Evolutionary conservation across 2,113 vertebrate genomes (phyloP), one percentile per base, ranked within the genome.

Genomic region (Plestiodon gilberti): DNA sequence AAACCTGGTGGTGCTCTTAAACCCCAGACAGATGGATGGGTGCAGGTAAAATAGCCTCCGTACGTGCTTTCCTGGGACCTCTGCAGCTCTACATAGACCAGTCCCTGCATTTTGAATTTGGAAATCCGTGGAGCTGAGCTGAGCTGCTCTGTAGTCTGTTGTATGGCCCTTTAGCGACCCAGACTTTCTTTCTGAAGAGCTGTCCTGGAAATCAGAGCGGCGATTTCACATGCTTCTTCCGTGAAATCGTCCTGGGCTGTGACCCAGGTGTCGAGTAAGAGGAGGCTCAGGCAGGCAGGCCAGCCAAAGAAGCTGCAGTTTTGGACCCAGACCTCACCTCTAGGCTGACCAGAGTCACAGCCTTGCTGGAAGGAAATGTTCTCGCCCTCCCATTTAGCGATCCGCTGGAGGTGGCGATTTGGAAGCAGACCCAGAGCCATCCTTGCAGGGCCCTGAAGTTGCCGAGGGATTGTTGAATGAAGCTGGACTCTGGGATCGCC

Each of bases 121-220:
- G 48, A 62, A 52, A 76, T 76, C 5, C 64, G 48, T 89, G 40
- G 35, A 64, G 70, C 15, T 76, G 38, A 28, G 28, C 69, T 65
- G 77, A 91, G 90, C 73, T 84, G 91, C 76, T 69, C 81, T 83
- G 85, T 55, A 18, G 86, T 69, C 81, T 83, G 85, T 55, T 28
- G 86, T 52, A 79, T 86, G 69, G 84, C 88, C 82, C 83, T 85
- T 92, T 91, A 91, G 91, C 91, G 87, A 81, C 23, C 87, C 89
- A 92, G 90, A 91, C 90, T 89, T 93, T 86, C 92, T 92, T 71
- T 71, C 67, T 88, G 84, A 90, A 88, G 83, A 69, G 86, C 69
- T 88, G 77, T 93, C 75, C 90, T 90, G 92, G 92, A 86, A 86
- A 90, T 87, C 93, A 91, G 93, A 78, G 91, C 88, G 82, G 83